A percentile compares a stretch with the other conserved stretches of the same genome.
Conservation (phyloP, 23 tunicate species). For the Ciona savignyi region DNA sequence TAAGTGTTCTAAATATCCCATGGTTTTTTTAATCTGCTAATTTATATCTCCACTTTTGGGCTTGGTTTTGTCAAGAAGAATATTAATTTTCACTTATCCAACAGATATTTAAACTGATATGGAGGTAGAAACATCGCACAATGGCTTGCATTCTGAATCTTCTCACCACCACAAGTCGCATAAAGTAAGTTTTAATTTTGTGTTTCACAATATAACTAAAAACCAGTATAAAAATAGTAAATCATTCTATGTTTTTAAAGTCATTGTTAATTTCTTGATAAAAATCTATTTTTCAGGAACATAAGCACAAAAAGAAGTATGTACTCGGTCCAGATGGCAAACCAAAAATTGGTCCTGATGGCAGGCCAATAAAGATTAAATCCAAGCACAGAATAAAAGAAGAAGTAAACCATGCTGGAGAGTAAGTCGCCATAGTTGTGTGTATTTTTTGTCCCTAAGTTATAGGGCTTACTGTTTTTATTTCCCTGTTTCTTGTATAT, state of each 20-base stretch:
- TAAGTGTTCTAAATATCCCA: not conserved
- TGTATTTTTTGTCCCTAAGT: too few species aligned
- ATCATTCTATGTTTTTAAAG: too few species aligned
- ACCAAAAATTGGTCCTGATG: conserved; percentile 74
- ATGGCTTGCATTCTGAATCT: conserved; percentile 8
- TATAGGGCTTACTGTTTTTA: too few species aligned
- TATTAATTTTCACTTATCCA: too few species aligned
- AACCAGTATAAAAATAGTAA: too few species aligned
- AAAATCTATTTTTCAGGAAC: conserved; percentile 12
- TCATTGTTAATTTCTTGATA: not conserved
- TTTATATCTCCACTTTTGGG: too few species aligned
- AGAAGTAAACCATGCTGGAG: conserved; percentile 23
- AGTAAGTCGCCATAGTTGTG: too few species aligned
- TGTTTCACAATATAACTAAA: too few species aligned
- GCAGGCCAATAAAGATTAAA: conserved; percentile 57
- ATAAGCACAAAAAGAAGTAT: conserved; percentile 63
- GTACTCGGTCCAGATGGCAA: conserved; percentile 80
- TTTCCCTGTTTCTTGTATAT: too few species aligned
- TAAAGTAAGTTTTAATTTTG: too few species aligned
- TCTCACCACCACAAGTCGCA: too few species aligned
- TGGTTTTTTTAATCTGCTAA: not conserved
- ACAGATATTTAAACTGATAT: not conserved
- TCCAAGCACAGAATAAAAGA: conserved; percentile 32
- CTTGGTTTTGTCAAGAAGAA: too few species aligned
- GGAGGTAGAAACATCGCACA: conserved; percentile 5